A percentile compares a stretch with the other conserved stretches of the same genome.
Evolutionary conservation across 2,888 invertebrate species (phyloP).

Genomic region (Phyllotreta striolata): DNA sequence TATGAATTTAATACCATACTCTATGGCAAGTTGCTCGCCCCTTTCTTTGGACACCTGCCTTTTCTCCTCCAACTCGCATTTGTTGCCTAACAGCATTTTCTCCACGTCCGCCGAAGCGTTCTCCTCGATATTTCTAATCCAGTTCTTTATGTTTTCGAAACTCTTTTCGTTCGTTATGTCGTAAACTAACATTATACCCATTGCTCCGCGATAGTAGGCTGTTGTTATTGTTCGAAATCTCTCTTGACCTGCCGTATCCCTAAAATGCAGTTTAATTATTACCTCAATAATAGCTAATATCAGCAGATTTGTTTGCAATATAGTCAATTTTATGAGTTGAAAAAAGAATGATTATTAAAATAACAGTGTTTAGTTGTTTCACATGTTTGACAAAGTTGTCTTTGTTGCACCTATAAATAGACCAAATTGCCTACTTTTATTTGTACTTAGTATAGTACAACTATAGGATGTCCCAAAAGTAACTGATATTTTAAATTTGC

Average conservation of each 20-base stretch:
- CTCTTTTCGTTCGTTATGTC: constrained; percentile 99
- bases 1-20: constrained; percentile 99
- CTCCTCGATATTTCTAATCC: constrained; percentile 99
- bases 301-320: too few relatives aligned
- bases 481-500: too few relatives aligned
- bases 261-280: constrained; percentile 26
- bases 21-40: constrained; percentile 96
- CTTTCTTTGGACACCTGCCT: constrained; percentile 95
- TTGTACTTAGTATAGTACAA: too few relatives aligned
- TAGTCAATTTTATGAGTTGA: too few relatives aligned
- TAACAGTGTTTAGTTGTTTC: too few relatives aligned
- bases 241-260: constrained; percentile 99
- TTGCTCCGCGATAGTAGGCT: constrained; percentile 99
- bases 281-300: neutral
- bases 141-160: constrained; percentile 98
- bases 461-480: too few relatives aligned
- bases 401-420: too few relatives aligned
- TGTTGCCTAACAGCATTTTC: constrained; percentile 96
- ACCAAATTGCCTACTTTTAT: too few relatives aligned
- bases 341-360: too few relatives aligned
- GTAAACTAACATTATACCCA: constrained; percentile 99
- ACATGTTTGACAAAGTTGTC: too few relatives aligned
- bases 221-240: constrained; percentile 99
- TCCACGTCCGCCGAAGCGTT: constrained; percentile 99
- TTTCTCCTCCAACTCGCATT: constrained; percentile 97